A percentile compares a stretch with the other conserved stretches of the same genome.
Evolutionary conservation across 1,140 invertebrate species (phyloP).

Genomic region (Ptiloglossa arizonensis): DNA sequence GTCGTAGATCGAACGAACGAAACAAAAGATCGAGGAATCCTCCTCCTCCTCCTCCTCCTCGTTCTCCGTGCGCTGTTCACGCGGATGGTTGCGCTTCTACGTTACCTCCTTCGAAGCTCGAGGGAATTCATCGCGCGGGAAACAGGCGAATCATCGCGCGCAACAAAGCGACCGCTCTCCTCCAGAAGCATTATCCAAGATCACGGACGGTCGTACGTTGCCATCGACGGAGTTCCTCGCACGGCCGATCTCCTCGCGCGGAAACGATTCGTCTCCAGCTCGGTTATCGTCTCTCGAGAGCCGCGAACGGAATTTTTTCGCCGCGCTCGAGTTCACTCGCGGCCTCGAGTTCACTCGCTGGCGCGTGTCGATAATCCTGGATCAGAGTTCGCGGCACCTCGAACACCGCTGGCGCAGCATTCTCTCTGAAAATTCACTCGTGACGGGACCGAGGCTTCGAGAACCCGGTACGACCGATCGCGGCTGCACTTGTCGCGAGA

Average conservation of each 20-base stretch:
- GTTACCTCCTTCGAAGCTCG: slow-evolving; percentile 46
- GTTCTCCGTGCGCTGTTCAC: neutral
- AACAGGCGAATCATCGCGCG: slow-evolving; percentile 37
- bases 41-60: no score
- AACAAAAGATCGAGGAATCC: slow-evolving; percentile 15
- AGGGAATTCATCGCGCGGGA: slow-evolving; percentile 32
- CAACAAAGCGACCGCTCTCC: slow-evolving; percentile 20
- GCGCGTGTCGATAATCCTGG: slow-evolving; percentile 3
- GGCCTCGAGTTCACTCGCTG: neutral
- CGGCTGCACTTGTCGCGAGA: neutral
- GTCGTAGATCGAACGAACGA: neutral
- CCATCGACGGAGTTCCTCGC: neutral
- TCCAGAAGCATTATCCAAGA: slow-evolving; percentile 30
- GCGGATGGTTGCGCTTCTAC: slow-evolving; percentile 3
- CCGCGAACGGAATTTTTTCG: neutral
- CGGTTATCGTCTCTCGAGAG: neutral
- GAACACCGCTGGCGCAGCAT: neutral
- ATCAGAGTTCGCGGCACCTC: neutral
- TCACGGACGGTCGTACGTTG: neutral
- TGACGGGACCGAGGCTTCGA: no score
- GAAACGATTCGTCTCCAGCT: neutral
- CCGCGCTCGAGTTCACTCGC: neutral
- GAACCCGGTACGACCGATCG: no score
- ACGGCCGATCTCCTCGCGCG: neutral
- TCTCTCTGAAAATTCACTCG: neutral